A percentile compares a stretch with the other conserved stretches of the same genome.
These are phyloP conservation scores for Climacteris rufus DNA, from an alignment of 2,113 vertebrate species.

Conservation along the genomic window DNA sequence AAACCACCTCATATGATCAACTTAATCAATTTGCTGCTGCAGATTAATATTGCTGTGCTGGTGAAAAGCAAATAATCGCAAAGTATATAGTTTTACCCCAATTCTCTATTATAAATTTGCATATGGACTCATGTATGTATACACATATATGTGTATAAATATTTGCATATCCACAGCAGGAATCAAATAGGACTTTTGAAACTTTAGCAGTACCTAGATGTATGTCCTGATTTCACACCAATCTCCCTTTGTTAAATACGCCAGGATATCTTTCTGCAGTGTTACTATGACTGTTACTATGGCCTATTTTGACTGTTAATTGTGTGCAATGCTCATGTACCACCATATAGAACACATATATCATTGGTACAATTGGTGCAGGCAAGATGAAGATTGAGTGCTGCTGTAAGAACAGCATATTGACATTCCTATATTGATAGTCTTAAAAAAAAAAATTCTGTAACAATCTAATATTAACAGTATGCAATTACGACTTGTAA, in stretches of 20 bases:
- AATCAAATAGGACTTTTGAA: background rate
- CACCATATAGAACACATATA: rapidly evolving
- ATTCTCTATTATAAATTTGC: background rate
- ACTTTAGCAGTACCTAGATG: background rate
- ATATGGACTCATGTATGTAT: background rate
- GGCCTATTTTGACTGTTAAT: background rate
- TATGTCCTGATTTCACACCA: background rate
- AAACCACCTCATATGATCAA: background rate
- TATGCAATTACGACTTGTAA: background rate
- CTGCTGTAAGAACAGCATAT: background rate
- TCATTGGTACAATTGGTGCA: background rate
- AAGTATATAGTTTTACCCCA: background rate
- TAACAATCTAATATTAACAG: background rate
- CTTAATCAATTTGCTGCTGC: background rate
- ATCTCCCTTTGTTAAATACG: background rate
- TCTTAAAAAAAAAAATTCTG: background rate
- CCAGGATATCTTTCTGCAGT: background rate
- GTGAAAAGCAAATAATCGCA: background rate
- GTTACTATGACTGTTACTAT: background rate
- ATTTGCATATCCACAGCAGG: background rate
- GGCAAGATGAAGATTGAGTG: background rate
- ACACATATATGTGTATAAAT: background rate
- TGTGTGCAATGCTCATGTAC: background rate
- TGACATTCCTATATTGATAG: background rate
- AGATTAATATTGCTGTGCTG: background rate